These are phyloP conservation scores for Elaphurus davidianus DNA, from an alignment of 2,113 vertebrate species.

Conservation along the genomic window DNA sequence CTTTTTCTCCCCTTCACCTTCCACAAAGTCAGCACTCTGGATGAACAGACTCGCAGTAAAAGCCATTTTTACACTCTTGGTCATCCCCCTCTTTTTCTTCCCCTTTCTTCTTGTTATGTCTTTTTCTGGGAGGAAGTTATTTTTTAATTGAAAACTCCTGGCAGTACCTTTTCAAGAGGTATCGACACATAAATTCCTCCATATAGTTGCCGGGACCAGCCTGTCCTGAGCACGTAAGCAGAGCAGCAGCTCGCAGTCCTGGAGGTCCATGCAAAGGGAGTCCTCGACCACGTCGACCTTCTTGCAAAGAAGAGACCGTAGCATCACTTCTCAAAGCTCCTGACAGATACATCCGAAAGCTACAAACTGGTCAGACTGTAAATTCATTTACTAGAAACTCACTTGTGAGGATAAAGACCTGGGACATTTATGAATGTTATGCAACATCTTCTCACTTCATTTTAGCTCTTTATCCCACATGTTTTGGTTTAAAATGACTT, in stretches of 20 bases:
- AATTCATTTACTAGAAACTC: not conserved
- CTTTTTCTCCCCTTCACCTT: not conserved
- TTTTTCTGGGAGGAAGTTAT: constrained; percentile 11
- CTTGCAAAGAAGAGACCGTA: not conserved
- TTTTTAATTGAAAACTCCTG: constrained; percentile 49
- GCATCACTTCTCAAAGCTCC: not conserved
- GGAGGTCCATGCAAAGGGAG: not conserved
- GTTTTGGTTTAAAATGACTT: not conserved
- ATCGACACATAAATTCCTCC: not conserved
- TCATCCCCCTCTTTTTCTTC: too few species aligned
- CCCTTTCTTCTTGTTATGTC: not conserved
- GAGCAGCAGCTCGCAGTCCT: not conserved
- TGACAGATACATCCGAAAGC: not conserved
- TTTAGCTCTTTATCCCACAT: not conserved
- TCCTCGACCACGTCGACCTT: rapidly evolving
- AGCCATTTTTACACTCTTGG: constrained; percentile 12
- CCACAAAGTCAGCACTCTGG: not conserved
- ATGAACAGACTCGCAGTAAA: constrained; percentile 23
- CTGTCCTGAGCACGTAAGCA: not conserved
- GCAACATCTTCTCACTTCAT: not conserved
- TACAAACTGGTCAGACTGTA: not conserved
- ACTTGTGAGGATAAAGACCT: not conserved
- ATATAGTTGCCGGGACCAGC: not conserved
- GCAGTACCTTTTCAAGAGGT: not conserved
- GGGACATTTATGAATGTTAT: not conserved